Evolutionary conservation across 1,140 invertebrate species (phyloP), one percentile per base, ranked within the genome.

Genomic region (Cheumatopsyche charites): DNA sequence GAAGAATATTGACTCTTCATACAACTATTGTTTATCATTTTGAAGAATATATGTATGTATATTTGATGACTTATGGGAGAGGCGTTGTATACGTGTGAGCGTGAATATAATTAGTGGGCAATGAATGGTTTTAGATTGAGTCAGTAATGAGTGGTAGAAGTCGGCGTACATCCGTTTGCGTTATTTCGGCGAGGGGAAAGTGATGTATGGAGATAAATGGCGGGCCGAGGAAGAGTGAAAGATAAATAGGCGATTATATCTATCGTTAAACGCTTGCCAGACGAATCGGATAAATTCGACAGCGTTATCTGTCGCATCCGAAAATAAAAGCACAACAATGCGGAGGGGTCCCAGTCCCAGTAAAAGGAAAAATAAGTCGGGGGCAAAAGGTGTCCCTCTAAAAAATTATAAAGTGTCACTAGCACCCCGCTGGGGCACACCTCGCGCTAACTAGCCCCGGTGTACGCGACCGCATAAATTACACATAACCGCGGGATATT

Each of bases 161-260:
- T 36, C 29, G 13, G 45, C 13, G 45, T 49, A 49, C 45, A 49
- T 49, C 45, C 45, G 45, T 49, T 19, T 13, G 13, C 45, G 45
- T 19, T 49, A 49, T 49, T 49, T 49, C 13, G 58, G 26, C 7
- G 11, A 6, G 58, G 58, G 58, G 58, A 25, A 36, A 26, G 58
- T 67, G 65, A 67, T 49, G 65, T 67, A 67, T 49, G 43, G 21
- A 67, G 65, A 67, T 67, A 47, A 47, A 67, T 67, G 63, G 26
- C 42, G 36, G 25, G 36, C 19, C 23, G 41, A 23, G 63, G 63
- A 47, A 67, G 58, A 47, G 45, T 42, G 65, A 67, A 67, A 67
- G 65, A 67, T 67, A 41, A 67, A 67, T 67, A 67, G 65, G 65
- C 47, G 65, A 67, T 67, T 67, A 67, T 67, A 67, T 47, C 65